These are phyloP conservation scores for Leptodactylus fuscus DNA, from an alignment of 2,113 vertebrate species.

Conservation along the genomic window DNA sequence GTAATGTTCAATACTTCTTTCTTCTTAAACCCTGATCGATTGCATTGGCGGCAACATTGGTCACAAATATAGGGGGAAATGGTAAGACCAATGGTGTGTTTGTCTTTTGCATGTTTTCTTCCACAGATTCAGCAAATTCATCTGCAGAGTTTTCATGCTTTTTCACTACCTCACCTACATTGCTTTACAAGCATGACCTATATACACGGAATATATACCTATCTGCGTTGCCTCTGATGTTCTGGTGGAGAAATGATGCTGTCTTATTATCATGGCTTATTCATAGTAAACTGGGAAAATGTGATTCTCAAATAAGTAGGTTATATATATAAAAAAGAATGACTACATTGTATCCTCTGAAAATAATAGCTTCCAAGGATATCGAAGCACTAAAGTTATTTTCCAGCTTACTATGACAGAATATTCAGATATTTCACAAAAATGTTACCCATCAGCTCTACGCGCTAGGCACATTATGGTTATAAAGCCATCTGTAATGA, in stretches of 20 bases:
- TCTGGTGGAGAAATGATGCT: slow-evolving; percentile 71
- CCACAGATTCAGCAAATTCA: slow-evolving; percentile 73
- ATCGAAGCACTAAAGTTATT: slow-evolving; percentile 55
- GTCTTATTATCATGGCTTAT: slow-evolving; percentile 75
- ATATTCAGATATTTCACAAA: slow-evolving; percentile 67
- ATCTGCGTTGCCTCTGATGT: slow-evolving; percentile 75
- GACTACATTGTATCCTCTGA: background rate
- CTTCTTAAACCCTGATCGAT: slow-evolving; percentile 79
- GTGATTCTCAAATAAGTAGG: background rate
- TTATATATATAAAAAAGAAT: background rate
- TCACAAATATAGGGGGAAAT: slow-evolving; percentile 85
- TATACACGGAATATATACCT: slow-evolving; percentile 66
- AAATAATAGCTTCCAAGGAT: background rate
- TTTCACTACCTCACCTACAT: slow-evolving; percentile 77
- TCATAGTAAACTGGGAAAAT: slow-evolving; percentile 77
- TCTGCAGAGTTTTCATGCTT: slow-evolving; percentile 73
- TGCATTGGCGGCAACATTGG: slow-evolving; percentile 80
- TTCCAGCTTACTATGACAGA: slow-evolving; percentile 76
- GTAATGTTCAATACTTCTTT: slow-evolving; percentile 82
- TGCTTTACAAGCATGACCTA: slow-evolving; percentile 80
- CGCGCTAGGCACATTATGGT: slow-evolving; percentile 65
- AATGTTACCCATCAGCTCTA: slow-evolving; percentile 34
- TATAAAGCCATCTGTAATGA: slow-evolving; percentile 68
- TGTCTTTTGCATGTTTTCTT: slow-evolving; percentile 78
- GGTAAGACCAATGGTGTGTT: slow-evolving; percentile 82